A percentile compares a stretch with the other conserved stretches of the same genome.
Conservation (phyloP, 2,888 invertebrate genomes). For the Latheticus oryzae region DNA sequence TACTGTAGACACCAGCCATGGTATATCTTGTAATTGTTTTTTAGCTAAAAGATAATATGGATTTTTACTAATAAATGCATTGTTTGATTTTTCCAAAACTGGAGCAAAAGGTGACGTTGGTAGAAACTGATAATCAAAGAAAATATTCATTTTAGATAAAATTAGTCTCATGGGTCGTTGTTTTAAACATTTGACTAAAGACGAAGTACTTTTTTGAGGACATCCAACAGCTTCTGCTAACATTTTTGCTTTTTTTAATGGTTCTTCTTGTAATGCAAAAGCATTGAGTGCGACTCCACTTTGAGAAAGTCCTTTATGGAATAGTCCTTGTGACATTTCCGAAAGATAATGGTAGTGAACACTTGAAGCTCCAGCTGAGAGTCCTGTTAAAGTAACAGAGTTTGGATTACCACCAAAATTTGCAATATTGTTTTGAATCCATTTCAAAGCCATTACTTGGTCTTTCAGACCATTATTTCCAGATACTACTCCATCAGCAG, state of each 20-base stretch:
- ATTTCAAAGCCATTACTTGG: conserved; percentile 74
- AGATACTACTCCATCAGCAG: conserved; percentile 73
- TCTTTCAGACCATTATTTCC: conserved; percentile 79
- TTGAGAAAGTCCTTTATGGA: conserved; percentile 57
- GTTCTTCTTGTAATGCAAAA: conserved; percentile 53
- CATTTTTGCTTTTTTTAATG: conserved; percentile 49
- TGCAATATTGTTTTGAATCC: conserved; percentile 74
- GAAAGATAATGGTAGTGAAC: conserved; percentile 78
- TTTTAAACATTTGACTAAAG: conserved; percentile 55
- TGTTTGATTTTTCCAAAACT: conserved; percentile 45
- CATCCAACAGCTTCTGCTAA: conserved; percentile 55
- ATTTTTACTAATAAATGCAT: conserved; percentile 55
- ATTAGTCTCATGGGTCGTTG: conserved; percentile 52
- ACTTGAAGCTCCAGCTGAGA: conserved; percentile 77
- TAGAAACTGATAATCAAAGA: conserved; percentile 24
- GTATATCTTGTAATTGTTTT: conserved; percentile 56
- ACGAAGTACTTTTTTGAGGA: conserved; percentile 46
- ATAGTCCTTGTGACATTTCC: conserved; percentile 65
- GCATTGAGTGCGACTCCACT: conserved; percentile 56
- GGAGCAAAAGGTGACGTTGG: conserved; percentile 57
- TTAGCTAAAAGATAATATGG: conserved; percentile 55
- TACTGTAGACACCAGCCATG: conserved; percentile 60
- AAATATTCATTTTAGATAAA: conserved; percentile 34
- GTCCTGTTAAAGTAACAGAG: conserved; percentile 73
- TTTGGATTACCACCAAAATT: conserved; percentile 76